phyloP scores from a whole-genome alignment of 2,113 vertebrate species.

The Psittacara wagleri region DNA sequence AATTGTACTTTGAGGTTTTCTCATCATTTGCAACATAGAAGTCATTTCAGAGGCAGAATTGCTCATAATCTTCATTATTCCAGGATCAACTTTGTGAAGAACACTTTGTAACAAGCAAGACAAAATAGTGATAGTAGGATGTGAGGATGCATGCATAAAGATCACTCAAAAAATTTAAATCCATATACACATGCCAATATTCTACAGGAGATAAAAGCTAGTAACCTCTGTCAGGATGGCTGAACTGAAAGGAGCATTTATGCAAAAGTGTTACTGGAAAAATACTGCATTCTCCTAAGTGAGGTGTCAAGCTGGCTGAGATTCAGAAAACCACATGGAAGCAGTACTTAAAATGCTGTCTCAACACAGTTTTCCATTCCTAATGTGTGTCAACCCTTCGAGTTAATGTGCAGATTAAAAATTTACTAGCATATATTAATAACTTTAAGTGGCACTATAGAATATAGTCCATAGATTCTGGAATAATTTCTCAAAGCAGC shows the following conservation, averaged over 20 bases:
- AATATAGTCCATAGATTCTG: not conserved
- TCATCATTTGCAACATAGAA: not conserved
- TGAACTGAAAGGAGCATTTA: not conserved
- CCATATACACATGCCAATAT: accelerated
- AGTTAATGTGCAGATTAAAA: not conserved
- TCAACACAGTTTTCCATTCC: not conserved
- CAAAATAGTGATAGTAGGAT: not conserved
- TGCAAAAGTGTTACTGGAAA: not conserved
- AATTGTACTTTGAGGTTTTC: not conserved
- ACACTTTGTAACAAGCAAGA: not conserved
- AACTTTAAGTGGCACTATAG: not conserved
- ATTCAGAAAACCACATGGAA: not conserved
- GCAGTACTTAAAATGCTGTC: not conserved
- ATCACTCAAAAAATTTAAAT: not conserved
- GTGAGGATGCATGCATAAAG: not conserved
- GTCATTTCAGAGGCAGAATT: not conserved
- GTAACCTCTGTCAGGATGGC: not conserved
- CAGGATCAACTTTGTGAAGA: not conserved
- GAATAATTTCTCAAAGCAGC: not conserved
- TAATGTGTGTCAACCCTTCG: not conserved
- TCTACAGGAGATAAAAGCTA: not conserved
- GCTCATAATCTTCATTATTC: not conserved
- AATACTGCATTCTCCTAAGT: not conserved
- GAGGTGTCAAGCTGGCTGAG: not conserved
- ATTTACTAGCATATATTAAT: not conserved